phyloP scores from a whole-genome alignment of 2,888 invertebrate genomes.

The Erebia epiphron region DNA sequence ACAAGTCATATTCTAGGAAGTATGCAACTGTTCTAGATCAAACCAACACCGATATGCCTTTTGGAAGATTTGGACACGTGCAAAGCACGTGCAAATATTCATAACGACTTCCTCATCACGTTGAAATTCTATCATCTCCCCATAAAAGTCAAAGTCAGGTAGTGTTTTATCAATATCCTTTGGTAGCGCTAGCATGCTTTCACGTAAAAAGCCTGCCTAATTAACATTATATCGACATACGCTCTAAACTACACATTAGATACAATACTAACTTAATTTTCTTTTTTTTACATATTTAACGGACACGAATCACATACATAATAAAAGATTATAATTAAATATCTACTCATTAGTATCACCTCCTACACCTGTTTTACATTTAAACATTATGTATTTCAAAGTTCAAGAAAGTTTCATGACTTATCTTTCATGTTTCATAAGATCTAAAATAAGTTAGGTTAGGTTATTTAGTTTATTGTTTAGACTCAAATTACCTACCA shows the following conservation, averaged over 20 bases:
- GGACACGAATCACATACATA: too few relatives aligned
- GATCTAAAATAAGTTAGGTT: too few relatives aligned
- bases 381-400: too few relatives aligned
- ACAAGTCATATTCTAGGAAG: slow-evolving; percentile 54
- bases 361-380: too few relatives aligned
- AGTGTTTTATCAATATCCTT: slow-evolving; percentile 1
- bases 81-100: slow-evolving; percentile 38
- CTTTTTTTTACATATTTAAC: too few relatives aligned
- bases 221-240: not conserved
- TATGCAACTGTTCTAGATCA: slow-evolving; percentile 21
- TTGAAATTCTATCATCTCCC: slow-evolving; percentile 14
- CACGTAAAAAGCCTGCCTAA: not conserved
- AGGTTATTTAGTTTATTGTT: too few relatives aligned
- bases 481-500: too few relatives aligned
- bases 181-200: not conserved
- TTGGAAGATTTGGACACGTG: slow-evolving; percentile 36
- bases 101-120: slow-evolving; percentile 39
- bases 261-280: too few relatives aligned
- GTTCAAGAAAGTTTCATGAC: too few relatives aligned
- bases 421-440: too few relatives aligned
- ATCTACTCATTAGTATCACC: too few relatives aligned
- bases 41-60: slow-evolving; percentile 32
- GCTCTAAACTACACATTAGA: not conserved
- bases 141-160: slow-evolving; percentile 20
- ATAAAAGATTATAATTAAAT: too few relatives aligned